A percentile compares a stretch with the other conserved stretches of the same genome.
These are phyloP conservation scores for Agrotis segetum DNA, from an alignment of 2,888 invertebrate species.

Conservation along the genomic window DNA sequence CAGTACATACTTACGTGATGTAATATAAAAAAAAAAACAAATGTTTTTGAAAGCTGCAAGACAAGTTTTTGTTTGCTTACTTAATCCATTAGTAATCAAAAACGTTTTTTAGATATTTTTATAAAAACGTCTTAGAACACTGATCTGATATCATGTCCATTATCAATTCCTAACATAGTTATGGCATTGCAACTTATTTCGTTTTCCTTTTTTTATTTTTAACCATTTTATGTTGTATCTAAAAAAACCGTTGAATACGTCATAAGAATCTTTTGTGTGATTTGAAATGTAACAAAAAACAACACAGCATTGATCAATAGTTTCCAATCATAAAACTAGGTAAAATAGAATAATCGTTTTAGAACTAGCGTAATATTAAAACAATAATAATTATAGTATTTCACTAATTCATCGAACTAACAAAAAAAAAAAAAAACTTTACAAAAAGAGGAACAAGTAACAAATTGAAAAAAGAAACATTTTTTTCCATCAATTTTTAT, in stretches of 20 bases:
- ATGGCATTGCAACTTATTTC: no score
- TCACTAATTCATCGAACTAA: neutral
- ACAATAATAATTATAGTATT: neutral
- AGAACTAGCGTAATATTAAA: neutral
- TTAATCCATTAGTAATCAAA: no score
- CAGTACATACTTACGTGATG: neutral
- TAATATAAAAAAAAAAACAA: neutral
- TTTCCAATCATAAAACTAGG: constrained; percentile 16
- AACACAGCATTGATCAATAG: neutral
- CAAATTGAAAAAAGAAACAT: neutral
- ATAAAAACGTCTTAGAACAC: no score
- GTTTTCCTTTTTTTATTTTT: no score
- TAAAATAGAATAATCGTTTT: neutral
- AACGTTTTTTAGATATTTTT: no score
- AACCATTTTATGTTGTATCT: no score
- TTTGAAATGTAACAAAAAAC: constrained; percentile 10
- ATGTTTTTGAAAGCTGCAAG: neutral
- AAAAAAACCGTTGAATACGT: neutral
- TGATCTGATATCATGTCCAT: no score
- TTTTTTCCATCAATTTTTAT: neutral
- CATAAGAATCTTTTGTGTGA: neutral
- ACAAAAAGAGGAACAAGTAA: neutral
- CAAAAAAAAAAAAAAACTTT: neutral
- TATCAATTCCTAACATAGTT: no score
- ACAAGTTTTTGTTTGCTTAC: no score